These are phyloP conservation scores for Apeltes quadracus DNA, from an alignment of 2,113 vertebrate species.

Conservation along the genomic window DNA sequence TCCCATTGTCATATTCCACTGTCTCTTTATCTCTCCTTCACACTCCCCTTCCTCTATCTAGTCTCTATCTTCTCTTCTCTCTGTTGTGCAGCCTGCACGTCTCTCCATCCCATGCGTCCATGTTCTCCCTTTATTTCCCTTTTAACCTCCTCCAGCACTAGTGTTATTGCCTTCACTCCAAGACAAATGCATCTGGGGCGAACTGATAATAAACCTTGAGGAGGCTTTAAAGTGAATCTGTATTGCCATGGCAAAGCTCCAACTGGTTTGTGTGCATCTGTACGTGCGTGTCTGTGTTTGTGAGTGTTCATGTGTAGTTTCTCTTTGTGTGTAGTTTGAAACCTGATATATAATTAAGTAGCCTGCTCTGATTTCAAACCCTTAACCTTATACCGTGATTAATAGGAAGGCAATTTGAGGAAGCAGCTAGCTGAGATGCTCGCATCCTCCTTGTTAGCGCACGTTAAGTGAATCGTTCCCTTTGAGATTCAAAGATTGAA, in stretches of 20 bases:
- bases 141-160: constrained; percentile 21
- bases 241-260: constrained; percentile 36
- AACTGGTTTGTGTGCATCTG: constrained; percentile 16
- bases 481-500: constrained; percentile 14
- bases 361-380: constrained; percentile 36
- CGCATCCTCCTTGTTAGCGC: not conserved
- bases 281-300: not conserved
- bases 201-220: constrained; percentile 66
- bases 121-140: constrained; percentile 1
- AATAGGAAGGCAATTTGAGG: constrained; percentile 32
- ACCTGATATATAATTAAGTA: constrained; percentile 31
- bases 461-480: constrained; percentile 5
- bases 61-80: constrained; percentile 21
- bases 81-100: not conserved
- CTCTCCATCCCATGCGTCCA: not conserved
- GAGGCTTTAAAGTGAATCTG: constrained; percentile 45
- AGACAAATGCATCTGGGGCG: constrained; percentile 58
- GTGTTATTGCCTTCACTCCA: constrained; percentile 38
- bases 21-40: constrained; percentile 26
- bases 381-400: constrained; percentile 44
- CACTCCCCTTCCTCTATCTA: not conserved
- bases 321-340: constrained; percentile 8
- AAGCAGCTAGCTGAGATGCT: not conserved
- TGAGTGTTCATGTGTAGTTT: not conserved
- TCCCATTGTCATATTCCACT: constrained; percentile 30